Percentiles rank a stretch among this genome's conserved stretches.
phyloP scores from a whole-genome alignment of 2,797 vertebrate species.

The Sphenodon punctatus region DNA sequence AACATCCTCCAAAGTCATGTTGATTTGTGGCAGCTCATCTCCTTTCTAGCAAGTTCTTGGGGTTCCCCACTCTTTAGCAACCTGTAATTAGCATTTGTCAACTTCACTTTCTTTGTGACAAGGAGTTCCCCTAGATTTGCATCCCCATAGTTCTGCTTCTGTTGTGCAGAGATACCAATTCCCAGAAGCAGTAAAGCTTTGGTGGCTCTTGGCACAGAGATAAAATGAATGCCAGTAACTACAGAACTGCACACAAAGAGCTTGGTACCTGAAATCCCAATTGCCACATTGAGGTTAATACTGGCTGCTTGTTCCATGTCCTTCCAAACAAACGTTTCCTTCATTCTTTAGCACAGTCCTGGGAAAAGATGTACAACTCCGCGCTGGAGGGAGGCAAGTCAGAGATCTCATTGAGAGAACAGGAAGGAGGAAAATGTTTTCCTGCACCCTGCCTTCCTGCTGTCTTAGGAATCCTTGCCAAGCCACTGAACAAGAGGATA shows the following conservation, averaged over 20 bases:
- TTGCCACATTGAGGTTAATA: not conserved
- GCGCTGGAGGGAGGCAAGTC: not conserved
- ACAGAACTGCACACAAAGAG: not conserved
- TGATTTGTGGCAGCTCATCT: too few species aligned
- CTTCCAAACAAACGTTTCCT: not conserved
- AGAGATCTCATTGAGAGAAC: not conserved
- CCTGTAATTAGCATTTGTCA: too few species aligned
- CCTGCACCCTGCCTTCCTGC: not conserved
- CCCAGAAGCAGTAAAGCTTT: not conserved
- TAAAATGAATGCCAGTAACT: not conserved
- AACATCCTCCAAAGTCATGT: too few species aligned
- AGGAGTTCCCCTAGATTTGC: not conserved
- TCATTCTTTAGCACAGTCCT: not conserved
- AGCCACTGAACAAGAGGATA: not conserved
- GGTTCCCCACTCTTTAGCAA: too few species aligned
- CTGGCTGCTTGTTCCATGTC: not conserved
- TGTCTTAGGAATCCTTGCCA: not conserved
- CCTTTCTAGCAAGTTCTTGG: too few species aligned
- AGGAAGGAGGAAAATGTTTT: not conserved
- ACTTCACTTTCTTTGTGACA: too few species aligned
- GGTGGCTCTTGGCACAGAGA: constrained; percentile 20
- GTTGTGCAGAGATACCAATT: not conserved
- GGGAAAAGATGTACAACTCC: not conserved
- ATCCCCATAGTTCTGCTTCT: not conserved
- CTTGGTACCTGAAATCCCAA: not conserved